Evolutionary conservation across 2,888 invertebrate species (phyloP), one percentile per base, ranked within the genome.

Genomic region (Epinotia demarniana): DNA sequence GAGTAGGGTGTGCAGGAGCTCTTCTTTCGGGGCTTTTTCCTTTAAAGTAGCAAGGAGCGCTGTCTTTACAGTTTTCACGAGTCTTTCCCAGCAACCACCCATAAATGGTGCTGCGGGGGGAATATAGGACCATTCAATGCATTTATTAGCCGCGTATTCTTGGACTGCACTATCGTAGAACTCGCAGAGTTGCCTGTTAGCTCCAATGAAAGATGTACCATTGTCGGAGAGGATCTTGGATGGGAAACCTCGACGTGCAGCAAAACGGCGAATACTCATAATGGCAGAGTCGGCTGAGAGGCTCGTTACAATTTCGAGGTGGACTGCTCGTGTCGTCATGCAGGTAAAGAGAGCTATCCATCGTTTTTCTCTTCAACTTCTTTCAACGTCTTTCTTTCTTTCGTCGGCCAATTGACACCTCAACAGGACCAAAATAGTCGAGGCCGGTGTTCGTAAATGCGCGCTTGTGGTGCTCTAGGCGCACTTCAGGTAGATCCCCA

Each of bases 221-320:
- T 13, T 58, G 12, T 58, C 58, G 13, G 58, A 58, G 2, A 58
- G 58, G 12, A 58, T 58, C 6, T 58, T 58, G 5, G 23, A 27
- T 27, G 58, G 58, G 13, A 58, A 27, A 23, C 58, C 58, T n/a
- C n/a, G n/a, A 58, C 27, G 58, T 58, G 58, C 58, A 13, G n/a
- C 58, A 13, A 58, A 58, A 27, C 58, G 58, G 16, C 58, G 23
- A 13, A 58, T 58, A 3, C 58, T 58, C 58, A 58, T 58, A 0
- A 58, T 27, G 27, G 58, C 27, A 27, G 58, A 58, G 23, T 58
- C 27, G 0, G 58, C 27, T 60, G 57, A n/a, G n/a, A n/a, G n/a
- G n/a, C n/a, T n/a, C n/a, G n/a, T n/a, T n/a, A n/a, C n/a, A n/a
- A n/a, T n/a, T n/a, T n/a, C n/a, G n/a, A n/a, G n/a, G n/a, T n/a